Evolutionary conservation across 2,888 invertebrate species (phyloP), one percentile per base, ranked within the genome.

Genomic region (Acleris cristana): DNA sequence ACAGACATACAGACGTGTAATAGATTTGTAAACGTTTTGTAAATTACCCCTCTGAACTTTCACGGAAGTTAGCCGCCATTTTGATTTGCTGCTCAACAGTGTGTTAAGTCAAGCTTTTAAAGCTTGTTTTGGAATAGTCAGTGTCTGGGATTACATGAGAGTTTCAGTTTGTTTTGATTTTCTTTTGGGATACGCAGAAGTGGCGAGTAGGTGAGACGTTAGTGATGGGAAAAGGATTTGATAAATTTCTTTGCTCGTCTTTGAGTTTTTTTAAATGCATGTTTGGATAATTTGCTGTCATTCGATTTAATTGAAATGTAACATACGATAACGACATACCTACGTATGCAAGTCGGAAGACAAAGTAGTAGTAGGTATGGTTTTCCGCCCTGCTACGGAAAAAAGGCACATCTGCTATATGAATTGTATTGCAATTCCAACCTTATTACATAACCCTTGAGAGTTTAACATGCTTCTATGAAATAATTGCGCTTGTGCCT

Each of bases 81-180:
- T 62, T 19, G 23, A 62, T 48, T 48, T 67, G 40, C 34, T 44
- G 8, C 18, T 16, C 12, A 5, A 34, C 14, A 26, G 2, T 19
- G n/a, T 40, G 18, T 61, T 57, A 66, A 53, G 16, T 3, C 1
- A 6, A 30, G 6, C 16, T 19, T 12, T 18, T 58, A 67, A 67
- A 26, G 18, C 10, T 54, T 1, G 48, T 64, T 69, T 65, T 55
- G 48, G 48, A 48, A 49, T 68, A 72, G 69, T 40, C 40, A 0
- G 40, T 40, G 40, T 40, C 14, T 63, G 57, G 40, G 34, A 44
- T 63, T 54, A 71, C 69, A 61, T 56, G 67, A 65, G 70, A 54
- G 60, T 65, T 64, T 70, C 23, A 64, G 72, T 71, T 75, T 74
- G 62, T 73, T 74, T 71, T 61, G 55, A 63, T 69, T 72, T 73